These are phyloP conservation scores for Cettia cetti DNA, from an alignment of 2,113 vertebrate genomes.

Conservation along the genomic window DNA sequence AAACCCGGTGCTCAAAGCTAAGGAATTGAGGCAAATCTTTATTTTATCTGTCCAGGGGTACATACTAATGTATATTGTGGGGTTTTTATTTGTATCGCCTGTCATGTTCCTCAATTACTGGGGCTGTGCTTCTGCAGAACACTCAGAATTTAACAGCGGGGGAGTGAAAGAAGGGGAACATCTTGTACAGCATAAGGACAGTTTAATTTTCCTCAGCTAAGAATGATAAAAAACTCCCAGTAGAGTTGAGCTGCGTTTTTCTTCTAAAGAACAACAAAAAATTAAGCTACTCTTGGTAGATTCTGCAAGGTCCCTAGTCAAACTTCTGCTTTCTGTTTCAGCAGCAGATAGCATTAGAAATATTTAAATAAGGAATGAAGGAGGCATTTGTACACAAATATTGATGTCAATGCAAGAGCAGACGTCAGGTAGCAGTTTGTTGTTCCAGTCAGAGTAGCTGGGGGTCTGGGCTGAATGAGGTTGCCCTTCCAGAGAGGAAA, in stretches of 20 bases:
- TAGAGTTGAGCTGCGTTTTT: neutral
- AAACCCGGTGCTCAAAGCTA: neutral
- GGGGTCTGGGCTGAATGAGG: neutral
- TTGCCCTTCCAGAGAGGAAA: neutral
- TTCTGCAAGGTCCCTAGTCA: neutral
- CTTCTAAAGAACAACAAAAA: neutral
- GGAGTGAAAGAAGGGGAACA: neutral
- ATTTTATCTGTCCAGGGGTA: neutral
- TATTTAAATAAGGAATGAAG: neutral
- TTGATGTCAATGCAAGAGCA: neutral
- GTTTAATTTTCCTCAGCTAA: neutral
- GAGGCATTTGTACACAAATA: neutral
- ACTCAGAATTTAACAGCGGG: neutral
- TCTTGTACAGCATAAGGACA: neutral
- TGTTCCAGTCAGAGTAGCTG: neutral
- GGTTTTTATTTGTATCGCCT: neutral
- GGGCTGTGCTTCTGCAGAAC: neutral
- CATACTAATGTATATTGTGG: neutral
- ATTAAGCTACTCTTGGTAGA: neutral
- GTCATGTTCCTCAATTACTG: neutral
- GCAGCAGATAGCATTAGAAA: neutral
- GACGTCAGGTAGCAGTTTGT: neutral
- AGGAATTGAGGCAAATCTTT: neutral
- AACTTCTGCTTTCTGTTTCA: neutral
- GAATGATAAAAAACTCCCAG: neutral